These are phyloP conservation scores for Diachrysia chrysitis DNA, from an alignment of 2,888 invertebrate genomes.

Conservation along the genomic window DNA sequence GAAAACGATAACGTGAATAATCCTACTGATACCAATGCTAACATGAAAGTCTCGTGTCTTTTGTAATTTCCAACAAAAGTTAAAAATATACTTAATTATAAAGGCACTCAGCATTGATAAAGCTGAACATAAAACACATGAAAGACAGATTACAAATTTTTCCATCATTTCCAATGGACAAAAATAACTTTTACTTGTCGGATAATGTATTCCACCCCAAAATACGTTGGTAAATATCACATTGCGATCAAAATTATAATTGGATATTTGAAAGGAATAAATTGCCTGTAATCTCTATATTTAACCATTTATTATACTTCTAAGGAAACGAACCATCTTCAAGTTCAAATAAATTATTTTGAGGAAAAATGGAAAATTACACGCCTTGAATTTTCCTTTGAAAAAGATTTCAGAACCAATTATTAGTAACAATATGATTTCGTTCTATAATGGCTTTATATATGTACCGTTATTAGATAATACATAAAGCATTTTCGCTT, in stretches of 20 bases:
- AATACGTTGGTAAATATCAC: background rate
- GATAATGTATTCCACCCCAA: background rate
- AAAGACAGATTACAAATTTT: too few relatives aligned
- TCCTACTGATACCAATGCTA: too few relatives aligned
- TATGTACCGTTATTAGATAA: background rate
- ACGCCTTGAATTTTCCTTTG: background rate
- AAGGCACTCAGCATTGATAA: too few relatives aligned
- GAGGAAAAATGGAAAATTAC: constrained; percentile 3
- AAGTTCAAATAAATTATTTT: constrained; percentile 12
- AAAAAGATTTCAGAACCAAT: background rate
- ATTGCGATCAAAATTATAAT: constrained; percentile 10
- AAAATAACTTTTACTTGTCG: background rate
- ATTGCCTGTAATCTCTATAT: constrained; percentile 7
- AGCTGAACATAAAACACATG: too few relatives aligned
- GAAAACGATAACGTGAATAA: too few relatives aligned
- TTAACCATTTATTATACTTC: constrained; percentile 27
- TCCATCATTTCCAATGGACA: background rate
- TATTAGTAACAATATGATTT: background rate
- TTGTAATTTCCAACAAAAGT: too few relatives aligned
- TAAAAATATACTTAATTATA: too few relatives aligned
- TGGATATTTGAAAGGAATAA: constrained; percentile 13
- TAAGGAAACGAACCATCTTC: constrained; percentile 3
- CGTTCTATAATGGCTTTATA: background rate
- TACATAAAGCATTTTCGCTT: background rate
- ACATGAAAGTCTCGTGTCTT: too few relatives aligned